Evolutionary conservation across 2,113 vertebrate species (phyloP), one percentile per base, ranked within the genome.

Genomic region (Micromys minutus): DNA sequence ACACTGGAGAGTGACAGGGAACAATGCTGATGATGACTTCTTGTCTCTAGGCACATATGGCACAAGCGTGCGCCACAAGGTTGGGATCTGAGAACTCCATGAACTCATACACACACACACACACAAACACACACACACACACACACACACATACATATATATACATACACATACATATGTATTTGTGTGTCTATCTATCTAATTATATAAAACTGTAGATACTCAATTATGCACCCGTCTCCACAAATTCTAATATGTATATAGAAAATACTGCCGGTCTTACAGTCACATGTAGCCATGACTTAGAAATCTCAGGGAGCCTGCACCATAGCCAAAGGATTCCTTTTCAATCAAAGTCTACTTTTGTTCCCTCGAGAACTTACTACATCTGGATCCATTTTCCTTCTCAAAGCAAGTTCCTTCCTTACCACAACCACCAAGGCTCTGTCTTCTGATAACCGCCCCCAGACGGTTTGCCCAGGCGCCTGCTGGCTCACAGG

Each of bases 301-400:
- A 95, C 55, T 92, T 79, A 87, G 84, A 95, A 94, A 29, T 61
- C 52, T 94, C 9, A 95, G 87, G 80, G 80, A 74, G 45, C 29
- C 31, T 81, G 65, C 13, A 79, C 61, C 16, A 45, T 31, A 89
- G 72, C n/a, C 50, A 95, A 93, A 95, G 39, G 52, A 24, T 85
- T 91, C 86, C 50, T 94, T 95, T 88, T 92, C 22, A 72, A 55
- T 71, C 10, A 92, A 90, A 96, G 95, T 91, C 45, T 85, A 83
- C 59, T 57, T 31, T 31, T 80, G n/a, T n/a, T 57, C 75, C 79
- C 89, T 91, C 69, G n/a, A 97, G 81, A 96, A 91, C 87, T 47
- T 89, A 31, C 86, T 59, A 69, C 19, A 10, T 72, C 31, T 50
- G 67, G 76, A 87, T 92, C 13, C 61, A 42, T 95, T 94, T 91